A percentile compares a stretch with the other conserved stretches of the same genome.
phyloP scores from a whole-genome alignment of 2,888 invertebrate genomes.

The Epistrophe grossulariae region DNA sequence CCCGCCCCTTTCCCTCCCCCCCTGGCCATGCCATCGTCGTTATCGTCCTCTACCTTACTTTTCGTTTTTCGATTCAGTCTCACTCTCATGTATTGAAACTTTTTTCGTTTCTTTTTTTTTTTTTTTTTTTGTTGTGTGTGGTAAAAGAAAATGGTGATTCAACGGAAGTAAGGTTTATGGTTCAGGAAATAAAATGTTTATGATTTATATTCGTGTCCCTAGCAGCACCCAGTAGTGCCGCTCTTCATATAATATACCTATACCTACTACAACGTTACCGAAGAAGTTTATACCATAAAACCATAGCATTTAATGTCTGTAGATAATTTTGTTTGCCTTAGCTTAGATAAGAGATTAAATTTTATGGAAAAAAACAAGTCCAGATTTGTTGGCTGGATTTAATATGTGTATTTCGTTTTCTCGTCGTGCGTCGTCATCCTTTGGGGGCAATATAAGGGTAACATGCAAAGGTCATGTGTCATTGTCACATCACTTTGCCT shows the following conservation, averaged over 20 bases:
- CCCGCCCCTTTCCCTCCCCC: background rate
- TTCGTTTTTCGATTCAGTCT: background rate
- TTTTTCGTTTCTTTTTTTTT: slow-evolving; percentile 23
- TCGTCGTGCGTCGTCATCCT: background rate
- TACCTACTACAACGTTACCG: background rate
- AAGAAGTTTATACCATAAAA: slow-evolving; percentile 20
- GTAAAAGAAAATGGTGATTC: slow-evolving; percentile 55
- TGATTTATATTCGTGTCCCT: slow-evolving; percentile 53
- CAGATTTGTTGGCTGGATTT: slow-evolving; percentile 32
- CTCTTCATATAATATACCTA: slow-evolving; percentile 4
- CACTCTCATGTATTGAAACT: slow-evolving; percentile 30
- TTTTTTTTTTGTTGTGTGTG: slow-evolving; percentile 3
- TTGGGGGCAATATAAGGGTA: background rate
- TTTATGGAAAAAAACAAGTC: slow-evolving; percentile 43
- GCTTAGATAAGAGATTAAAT: slow-evolving; percentile 51
- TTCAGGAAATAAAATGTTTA: slow-evolving; percentile 66
- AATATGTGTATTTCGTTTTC: background rate
- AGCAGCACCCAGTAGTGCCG: slow-evolving; percentile 13
- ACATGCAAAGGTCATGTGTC: slow-evolving; percentile 29
- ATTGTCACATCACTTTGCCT: background rate
- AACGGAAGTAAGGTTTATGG: slow-evolving; percentile 61
- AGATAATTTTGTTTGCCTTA: slow-evolving; percentile 45
- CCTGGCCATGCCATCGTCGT: background rate
- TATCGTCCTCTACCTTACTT: background rate
- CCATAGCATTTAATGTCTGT: slow-evolving; percentile 46